Percentiles rank a stretch among this genome's conserved stretches.
Evolutionary conservation across 2,113 vertebrate species (phyloP).

Genomic region (Poecile atricapillus): DNA sequence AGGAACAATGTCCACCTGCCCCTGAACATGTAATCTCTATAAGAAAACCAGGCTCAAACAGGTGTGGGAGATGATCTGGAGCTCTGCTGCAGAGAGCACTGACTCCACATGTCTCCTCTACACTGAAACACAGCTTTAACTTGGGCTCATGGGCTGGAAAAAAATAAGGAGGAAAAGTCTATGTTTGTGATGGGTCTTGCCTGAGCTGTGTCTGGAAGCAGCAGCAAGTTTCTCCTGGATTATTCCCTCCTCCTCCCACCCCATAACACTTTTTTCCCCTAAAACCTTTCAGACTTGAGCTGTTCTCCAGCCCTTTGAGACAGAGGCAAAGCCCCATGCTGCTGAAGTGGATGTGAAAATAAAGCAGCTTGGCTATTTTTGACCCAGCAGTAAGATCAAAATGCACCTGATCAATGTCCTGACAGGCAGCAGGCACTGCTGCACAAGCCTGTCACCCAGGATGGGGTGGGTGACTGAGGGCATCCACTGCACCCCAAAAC

Average conservation of each 20-base stretch:
- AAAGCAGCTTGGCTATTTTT: not conserved
- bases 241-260: not conserved
- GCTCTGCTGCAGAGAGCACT: not conserved
- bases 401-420: not conserved
- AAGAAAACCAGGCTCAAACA: not conserved
- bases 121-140: not conserved
- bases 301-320: not conserved
- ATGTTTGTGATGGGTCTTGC: rapidly evolving
- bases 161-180: not conserved
- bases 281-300: not conserved
- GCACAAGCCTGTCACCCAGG: not conserved
- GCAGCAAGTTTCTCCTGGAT: not conserved
- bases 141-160: not conserved
- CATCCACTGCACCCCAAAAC: not conserved
- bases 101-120: not conserved
- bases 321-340: rapidly evolving
- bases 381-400: not conserved
- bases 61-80: not conserved
- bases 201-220: not conserved
- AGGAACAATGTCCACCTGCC: not conserved
- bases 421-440: not conserved
- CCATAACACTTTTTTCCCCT: not conserved
- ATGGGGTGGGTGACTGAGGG: rapidly evolving
- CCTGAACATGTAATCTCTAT: not conserved
- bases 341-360: not conserved